Percentiles rank a stretch among this genome's conserved stretches.
These are phyloP conservation scores for Arion vulgaris DNA, from an alignment of 1,140 invertebrate genomes.

Conservation along the genomic window DNA sequence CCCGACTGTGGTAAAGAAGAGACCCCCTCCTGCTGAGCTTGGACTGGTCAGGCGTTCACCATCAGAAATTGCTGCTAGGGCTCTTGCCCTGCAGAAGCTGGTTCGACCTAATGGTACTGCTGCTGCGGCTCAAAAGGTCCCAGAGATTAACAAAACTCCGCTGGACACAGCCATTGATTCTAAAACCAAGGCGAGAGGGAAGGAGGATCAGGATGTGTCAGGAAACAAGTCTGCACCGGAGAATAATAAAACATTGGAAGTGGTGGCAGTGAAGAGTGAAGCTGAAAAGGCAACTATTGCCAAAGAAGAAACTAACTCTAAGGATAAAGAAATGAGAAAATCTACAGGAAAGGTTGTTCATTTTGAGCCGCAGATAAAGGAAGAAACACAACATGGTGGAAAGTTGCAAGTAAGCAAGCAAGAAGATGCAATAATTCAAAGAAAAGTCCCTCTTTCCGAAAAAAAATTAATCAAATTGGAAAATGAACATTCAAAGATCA, in stretches of 20 bases:
- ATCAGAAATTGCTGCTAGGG: slow-evolving; percentile 12
- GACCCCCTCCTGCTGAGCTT: neutral
- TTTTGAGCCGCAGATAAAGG: neutral
- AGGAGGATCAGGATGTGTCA: neutral
- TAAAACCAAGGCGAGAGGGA: neutral
- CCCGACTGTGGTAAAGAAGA: neutral
- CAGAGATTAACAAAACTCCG: neutral
- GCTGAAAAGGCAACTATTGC: neutral
- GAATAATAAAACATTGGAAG: neutral
- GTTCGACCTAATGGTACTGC: too few relatives aligned
- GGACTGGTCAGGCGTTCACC: slow-evolving; percentile 19
- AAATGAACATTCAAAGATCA: too few relatives aligned
- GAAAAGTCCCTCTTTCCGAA: too few relatives aligned
- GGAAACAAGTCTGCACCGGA: neutral
- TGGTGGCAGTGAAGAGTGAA: neutral
- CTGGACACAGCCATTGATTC: too few relatives aligned
- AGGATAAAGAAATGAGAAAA: neutral
- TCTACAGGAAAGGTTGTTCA: neutral
- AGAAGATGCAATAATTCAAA: neutral
- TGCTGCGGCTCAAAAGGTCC: neutral
- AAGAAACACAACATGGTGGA: neutral
- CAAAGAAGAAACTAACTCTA: neutral
- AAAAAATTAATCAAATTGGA: too few relatives aligned
- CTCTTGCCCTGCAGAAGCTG: neutral
- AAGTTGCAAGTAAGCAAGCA: neutral